Percentiles rank a stretch among this genome's conserved stretches.
Evolutionary conservation across 2,113 vertebrate genomes (phyloP).

Genomic region (Trogon melanurus): DNA sequence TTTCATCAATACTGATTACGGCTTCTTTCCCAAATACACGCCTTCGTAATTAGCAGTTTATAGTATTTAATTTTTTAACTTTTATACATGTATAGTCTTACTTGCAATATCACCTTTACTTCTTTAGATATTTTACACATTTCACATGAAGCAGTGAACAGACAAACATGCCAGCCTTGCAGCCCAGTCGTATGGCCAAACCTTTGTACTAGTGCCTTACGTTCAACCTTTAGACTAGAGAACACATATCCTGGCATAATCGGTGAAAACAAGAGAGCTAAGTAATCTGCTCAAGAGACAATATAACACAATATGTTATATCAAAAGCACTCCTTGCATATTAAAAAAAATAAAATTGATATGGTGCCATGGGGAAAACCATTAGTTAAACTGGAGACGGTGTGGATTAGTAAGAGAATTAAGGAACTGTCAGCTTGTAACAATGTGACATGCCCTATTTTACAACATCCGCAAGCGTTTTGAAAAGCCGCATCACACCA

Average conservation of each 20-base stretch:
- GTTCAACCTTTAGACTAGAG: background rate
- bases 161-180: accelerated
- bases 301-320: background rate
- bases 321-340: background rate
- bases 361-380: background rate
- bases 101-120: background rate
- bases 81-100: background rate
- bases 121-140: background rate
- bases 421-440: background rate
- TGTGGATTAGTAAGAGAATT: background rate
- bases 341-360: background rate
- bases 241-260: background rate
- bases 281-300: background rate
- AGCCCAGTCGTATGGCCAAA: background rate
- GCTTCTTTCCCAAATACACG: background rate
- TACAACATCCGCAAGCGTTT: background rate
- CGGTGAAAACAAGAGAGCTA: background rate
- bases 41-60: background rate
- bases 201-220: background rate
- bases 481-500: background rate
- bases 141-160: background rate
- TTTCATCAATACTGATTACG: background rate
- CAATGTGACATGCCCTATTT: background rate
- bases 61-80: background rate
- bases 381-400: background rate